phyloP scores from a whole-genome alignment of 2,888 invertebrate genomes.

The Acheta domesticus region DNA sequence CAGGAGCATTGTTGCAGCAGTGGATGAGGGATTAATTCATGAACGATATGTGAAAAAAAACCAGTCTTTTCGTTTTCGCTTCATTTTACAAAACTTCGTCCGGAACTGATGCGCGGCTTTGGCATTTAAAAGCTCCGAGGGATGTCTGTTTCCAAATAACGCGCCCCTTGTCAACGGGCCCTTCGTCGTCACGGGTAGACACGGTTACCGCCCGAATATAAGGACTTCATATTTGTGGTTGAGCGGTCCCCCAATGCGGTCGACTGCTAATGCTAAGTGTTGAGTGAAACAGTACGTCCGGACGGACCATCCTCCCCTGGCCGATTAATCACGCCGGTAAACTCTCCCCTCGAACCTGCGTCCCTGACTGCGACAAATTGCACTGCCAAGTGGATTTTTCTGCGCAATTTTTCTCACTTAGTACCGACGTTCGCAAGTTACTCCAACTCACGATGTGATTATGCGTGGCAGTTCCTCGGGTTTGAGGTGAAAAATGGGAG shows the following conservation, averaged over 20 bases:
- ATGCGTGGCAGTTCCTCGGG: too few species aligned
- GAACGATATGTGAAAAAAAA: too few species aligned
- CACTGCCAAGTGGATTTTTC: not conserved
- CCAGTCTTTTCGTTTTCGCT: too few species aligned
- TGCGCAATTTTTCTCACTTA: conserved; percentile 18
- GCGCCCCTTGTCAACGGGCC: not conserved
- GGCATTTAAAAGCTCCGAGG: too few species aligned
- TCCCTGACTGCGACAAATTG: not conserved
- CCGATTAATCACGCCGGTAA: conserved; percentile 18
- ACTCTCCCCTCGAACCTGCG: not conserved
- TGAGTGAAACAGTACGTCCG: not conserved
- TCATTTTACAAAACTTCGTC: too few species aligned
- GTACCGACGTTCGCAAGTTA: not conserved
- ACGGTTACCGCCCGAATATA: not conserved
- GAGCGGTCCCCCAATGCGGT: not conserved
- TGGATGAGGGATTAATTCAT: too few species aligned
- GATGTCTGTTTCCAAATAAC: not conserved
- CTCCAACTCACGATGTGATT: too few species aligned
- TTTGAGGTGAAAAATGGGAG: too few species aligned
- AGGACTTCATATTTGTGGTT: conserved; percentile 10
- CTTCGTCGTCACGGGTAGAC: not conserved
- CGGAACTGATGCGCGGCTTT: too few species aligned
- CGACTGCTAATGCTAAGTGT: not conserved
- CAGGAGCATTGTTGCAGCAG: too few species aligned
- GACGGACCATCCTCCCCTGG: not conserved